phyloP scores from a whole-genome alignment of 1,140 invertebrate genomes.

The Agrypnia vestita region DNA sequence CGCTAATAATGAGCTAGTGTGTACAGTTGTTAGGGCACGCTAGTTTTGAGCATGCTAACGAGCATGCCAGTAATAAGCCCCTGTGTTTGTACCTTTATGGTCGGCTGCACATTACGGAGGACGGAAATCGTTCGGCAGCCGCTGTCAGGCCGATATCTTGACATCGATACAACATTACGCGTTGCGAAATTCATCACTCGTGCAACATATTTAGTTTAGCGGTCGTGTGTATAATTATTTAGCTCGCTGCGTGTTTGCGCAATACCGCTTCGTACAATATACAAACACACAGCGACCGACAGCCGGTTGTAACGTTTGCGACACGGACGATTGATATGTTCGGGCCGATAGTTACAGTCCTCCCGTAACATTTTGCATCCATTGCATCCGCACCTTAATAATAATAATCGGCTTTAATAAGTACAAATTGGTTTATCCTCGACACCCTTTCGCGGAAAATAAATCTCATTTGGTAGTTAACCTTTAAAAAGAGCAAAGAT shows the following conservation, averaged over 20 bases:
- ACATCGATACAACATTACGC: slow-evolving; percentile 7
- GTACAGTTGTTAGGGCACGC: too few relatives aligned
- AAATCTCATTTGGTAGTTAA: slow-evolving; percentile 14
- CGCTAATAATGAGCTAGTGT: too few relatives aligned
- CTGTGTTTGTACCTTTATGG: too few relatives aligned
- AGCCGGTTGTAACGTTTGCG: background rate
- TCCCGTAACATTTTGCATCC: background rate
- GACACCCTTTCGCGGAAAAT: slow-evolving; percentile 19
- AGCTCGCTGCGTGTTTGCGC: slow-evolving; percentile 1
- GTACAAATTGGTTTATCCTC: slow-evolving; percentile 15
- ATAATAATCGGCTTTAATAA: background rate
- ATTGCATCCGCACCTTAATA: background rate
- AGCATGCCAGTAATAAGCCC: too few relatives aligned
- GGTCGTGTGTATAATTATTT: slow-evolving; percentile 29
- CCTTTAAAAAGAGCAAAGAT: slow-evolving; percentile 15
- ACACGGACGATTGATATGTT: background rate
- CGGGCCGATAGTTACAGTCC: background rate
- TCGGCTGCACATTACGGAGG: background rate
- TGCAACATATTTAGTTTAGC: background rate
- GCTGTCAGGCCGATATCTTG: too few relatives aligned
- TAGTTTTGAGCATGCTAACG: too few relatives aligned
- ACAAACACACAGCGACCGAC: background rate
- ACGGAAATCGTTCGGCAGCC: background rate
- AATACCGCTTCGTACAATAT: background rate
- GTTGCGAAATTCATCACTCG: background rate